Evolutionary conservation across 2,888 invertebrate species (phyloP).

Genomic region (Microctonus aethiopoides): DNA sequence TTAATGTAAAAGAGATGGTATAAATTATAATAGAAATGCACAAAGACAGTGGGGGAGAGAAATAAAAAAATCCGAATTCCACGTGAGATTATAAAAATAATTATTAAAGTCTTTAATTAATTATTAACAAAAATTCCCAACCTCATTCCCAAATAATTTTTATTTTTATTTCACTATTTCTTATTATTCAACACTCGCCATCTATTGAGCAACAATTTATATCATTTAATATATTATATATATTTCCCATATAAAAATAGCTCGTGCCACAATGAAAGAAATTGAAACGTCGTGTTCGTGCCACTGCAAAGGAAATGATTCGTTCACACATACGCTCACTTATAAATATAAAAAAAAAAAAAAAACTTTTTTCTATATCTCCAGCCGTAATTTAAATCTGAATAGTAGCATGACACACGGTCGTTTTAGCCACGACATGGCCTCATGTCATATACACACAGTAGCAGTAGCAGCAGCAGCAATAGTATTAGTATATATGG

Average conservation of each 20-base stretch:
- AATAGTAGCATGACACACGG: slow-evolving; percentile 60
- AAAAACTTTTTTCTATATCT: slow-evolving; percentile 50
- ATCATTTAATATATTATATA: too few species aligned
- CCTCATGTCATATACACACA: slow-evolving; percentile 4
- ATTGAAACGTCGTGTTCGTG: slow-evolving; percentile 58
- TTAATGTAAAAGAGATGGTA: slow-evolving; percentile 58
- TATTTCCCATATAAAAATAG: slow-evolving; percentile 32
- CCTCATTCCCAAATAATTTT: too few species aligned
- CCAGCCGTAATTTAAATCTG: slow-evolving; percentile 64
- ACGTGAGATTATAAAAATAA: not conserved
- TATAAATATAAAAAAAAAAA: slow-evolving; percentile 43
- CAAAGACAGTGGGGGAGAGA: not conserved
- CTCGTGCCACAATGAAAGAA: slow-evolving; percentile 53
- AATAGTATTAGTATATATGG: not conserved
- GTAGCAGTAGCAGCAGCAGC: too few species aligned
- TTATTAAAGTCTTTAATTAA: not conserved
- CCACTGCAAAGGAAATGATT: slow-evolving; percentile 54
- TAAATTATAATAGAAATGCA: not conserved
- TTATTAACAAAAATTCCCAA: not conserved
- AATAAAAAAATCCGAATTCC: not conserved
- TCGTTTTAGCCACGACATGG: slow-evolving; percentile 47
- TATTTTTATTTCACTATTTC: not conserved
- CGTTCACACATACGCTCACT: slow-evolving; percentile 30
- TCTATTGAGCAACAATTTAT: too few species aligned
- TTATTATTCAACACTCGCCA: too few species aligned